A percentile compares a stretch with the other conserved stretches of the same genome.
Conservation (phyloP, 2,113 vertebrate genomes). For the Passer domesticus region DNA sequence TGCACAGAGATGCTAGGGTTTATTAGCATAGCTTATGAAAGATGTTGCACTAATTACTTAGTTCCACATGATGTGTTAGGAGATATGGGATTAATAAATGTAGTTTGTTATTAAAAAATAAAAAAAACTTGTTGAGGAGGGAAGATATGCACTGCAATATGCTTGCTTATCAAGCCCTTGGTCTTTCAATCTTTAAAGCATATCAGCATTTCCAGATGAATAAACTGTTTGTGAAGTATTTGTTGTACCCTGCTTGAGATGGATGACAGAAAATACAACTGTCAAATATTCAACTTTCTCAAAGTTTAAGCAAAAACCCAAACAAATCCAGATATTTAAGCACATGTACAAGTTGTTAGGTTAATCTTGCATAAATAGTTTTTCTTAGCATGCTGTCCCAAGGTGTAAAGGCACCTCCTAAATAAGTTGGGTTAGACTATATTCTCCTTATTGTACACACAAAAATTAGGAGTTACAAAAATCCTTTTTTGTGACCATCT, state of each 20-base stretch:
- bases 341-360: fast-evolving
- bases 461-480: background rate
- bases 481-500: background rate
- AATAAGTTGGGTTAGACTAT: background rate
- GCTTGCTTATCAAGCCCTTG: background rate
- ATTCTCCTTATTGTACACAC: background rate
- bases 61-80: background rate
- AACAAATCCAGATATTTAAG: background rate
- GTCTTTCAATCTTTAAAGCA: background rate
- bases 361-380: background rate
- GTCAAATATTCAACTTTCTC: background rate
- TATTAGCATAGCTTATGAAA: slow-evolving; percentile 20
- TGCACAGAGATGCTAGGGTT: background rate
- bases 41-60: background rate
- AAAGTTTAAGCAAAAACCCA: background rate
- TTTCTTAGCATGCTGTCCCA: background rate
- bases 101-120: background rate
- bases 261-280: background rate
- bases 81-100: background rate
- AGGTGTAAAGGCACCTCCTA: background rate
- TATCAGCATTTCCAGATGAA: background rate
- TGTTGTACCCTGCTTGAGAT: background rate
- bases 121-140: background rate
- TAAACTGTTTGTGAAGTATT: background rate
- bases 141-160: background rate